Conservation (phyloP, 2,113 vertebrate genomes). For the Garra rufa region DNA sequence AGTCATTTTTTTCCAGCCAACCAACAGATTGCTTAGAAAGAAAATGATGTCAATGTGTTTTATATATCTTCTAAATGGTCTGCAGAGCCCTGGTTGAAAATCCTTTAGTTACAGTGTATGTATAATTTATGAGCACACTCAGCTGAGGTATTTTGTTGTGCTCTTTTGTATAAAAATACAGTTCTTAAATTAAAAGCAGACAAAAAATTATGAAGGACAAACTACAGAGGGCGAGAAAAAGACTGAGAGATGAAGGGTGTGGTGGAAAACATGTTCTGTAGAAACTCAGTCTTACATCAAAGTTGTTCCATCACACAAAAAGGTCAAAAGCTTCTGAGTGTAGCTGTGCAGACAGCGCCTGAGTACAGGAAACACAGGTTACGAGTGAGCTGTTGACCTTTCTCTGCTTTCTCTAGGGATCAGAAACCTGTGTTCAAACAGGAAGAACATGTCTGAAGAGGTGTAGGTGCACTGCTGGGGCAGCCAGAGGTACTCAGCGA, state of each 20-base stretch:
- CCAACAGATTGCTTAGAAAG: background rate
- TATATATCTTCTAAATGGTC: background rate
- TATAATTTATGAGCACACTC: conserved; percentile 4
- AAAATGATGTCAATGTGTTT: background rate
- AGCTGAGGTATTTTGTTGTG: background rate
- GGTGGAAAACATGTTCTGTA: background rate
- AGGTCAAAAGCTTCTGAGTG: conserved; percentile 44
- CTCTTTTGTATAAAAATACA: background rate
- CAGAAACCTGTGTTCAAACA: conserved; percentile 12
- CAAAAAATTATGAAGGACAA: background rate
- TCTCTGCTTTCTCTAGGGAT: conserved; percentile 39
- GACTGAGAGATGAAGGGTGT: background rate
- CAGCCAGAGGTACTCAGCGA: conserved; percentile 5
- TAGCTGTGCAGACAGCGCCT: background rate
- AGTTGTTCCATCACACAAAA: conserved; percentile 36
- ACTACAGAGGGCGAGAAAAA: background rate
- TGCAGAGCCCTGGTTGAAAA: background rate
- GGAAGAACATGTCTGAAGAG: conserved; percentile 10
- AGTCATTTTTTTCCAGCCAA: background rate
- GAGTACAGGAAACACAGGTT: conserved; percentile 32
- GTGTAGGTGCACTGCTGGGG: background rate
- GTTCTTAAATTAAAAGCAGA: conserved; percentile 21
- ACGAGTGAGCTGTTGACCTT: conserved; percentile 15
- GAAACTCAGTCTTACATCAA: conserved; percentile 25
- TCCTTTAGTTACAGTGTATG: background rate